Conservation (phyloP, 2,797 vertebrate species). For the Lepilemur septentrionalis region DNA sequence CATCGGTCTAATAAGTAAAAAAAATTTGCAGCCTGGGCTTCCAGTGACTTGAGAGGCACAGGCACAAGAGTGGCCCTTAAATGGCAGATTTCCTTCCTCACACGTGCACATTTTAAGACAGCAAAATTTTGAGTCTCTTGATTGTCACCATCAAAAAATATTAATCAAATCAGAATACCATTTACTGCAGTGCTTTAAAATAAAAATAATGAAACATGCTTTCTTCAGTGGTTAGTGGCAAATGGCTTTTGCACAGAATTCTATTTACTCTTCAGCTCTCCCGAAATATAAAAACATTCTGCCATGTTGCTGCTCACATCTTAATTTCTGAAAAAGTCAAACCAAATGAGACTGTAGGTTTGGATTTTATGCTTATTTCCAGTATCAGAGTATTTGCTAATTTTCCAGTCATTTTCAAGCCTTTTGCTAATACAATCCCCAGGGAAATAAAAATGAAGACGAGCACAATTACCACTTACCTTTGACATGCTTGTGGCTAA, state of each 20-base stretch:
- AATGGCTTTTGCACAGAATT: background rate
- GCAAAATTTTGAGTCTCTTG: background rate
- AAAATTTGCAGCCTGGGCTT: background rate
- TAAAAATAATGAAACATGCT: background rate
- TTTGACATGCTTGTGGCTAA: conserved; percentile 69
- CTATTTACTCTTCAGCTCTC: background rate
- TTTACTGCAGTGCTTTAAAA: background rate
- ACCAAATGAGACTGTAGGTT: background rate
- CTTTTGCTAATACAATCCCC: conserved; percentile 17
- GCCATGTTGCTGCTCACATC: background rate
- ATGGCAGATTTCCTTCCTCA: background rate
- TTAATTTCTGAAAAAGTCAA: background rate
- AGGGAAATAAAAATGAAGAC: conserved; percentile 14
- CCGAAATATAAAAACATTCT: background rate
- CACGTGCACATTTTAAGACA: background rate
- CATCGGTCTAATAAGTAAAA: background rate
- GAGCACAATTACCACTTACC: conserved; percentile 81
- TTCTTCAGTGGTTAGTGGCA: background rate
- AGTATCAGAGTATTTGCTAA: background rate
- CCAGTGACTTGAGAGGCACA: background rate
- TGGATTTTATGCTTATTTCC: background rate
- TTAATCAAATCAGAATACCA: background rate
- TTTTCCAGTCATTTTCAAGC: background rate
- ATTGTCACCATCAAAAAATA: background rate
- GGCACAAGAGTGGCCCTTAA: background rate